phyloP scores from a whole-genome alignment of 2,113 vertebrate species.

The Bungarus multicinctus region DNA sequence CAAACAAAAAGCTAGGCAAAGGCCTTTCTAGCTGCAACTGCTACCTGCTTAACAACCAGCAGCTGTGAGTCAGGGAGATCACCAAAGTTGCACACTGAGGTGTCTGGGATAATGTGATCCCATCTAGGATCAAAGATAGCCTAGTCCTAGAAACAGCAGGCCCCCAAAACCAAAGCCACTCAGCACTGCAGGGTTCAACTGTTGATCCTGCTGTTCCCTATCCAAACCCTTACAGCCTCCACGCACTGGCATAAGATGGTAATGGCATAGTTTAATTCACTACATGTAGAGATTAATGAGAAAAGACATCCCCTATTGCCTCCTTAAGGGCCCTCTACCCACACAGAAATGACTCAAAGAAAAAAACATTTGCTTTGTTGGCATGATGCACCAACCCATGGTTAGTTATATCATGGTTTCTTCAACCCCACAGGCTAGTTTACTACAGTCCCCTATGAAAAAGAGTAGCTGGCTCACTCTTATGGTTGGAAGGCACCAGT shows the following conservation, averaged over 20 bases:
- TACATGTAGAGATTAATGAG: background rate
- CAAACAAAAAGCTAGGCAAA: background rate
- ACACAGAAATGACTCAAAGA: background rate
- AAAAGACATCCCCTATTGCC: background rate
- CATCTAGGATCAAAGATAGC: background rate
- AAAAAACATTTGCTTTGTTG: background rate
- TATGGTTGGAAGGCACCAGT: background rate
- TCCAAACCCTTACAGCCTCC: no score
- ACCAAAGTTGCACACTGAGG: background rate
- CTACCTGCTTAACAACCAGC: background rate
- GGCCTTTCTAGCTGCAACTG: background rate
- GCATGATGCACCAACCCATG: background rate
- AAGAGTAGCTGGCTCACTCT: background rate
- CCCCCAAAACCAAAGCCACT: no score
- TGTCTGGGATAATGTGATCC: background rate
- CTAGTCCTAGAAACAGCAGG: background rate
- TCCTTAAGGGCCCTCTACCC: background rate
- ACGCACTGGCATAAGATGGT: no score
- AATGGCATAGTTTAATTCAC: no score
- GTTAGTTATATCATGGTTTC: background rate
- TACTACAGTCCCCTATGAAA: background rate
- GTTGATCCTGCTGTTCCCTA: no score
- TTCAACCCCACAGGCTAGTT: background rate
- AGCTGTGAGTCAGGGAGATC: background rate
- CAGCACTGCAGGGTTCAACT: background rate